These are phyloP conservation scores for Eretmochelys imbricata DNA, from an alignment of 2,113 vertebrate genomes.

Conservation along the genomic window DNA sequence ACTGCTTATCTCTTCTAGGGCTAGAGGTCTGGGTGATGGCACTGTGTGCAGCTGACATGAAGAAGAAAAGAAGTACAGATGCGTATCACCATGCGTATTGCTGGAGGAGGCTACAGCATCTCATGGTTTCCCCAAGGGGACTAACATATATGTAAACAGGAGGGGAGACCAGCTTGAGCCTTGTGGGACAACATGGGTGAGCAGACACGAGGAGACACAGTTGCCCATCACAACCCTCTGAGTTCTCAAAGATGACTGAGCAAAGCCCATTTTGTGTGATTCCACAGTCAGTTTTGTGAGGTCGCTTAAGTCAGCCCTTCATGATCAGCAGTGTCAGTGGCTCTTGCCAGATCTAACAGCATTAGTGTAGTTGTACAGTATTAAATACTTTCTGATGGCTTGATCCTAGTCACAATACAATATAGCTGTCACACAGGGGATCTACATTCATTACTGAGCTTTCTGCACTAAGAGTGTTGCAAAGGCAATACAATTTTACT, in stretches of 20 bases:
- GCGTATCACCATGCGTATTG: fast-evolving
- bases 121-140: not conserved
- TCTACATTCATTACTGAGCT: not conserved
- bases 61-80: slow-evolving; percentile 13
- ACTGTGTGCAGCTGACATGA: not conserved
- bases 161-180: not conserved
- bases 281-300: slow-evolving; percentile 19
- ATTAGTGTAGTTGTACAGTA: slow-evolving; percentile 14
- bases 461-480: not conserved
- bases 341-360: slow-evolving; percentile 23
- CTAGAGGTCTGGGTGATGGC: not conserved
- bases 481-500: not conserved
- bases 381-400: not conserved
- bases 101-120: not conserved
- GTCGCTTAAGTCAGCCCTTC: slow-evolving; percentile 4
- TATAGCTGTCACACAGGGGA: not conserved
- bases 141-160: not conserved
- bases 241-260: not conserved
- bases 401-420: not conserved
- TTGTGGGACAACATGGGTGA: not conserved
- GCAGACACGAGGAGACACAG: fast-evolving
- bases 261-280: not conserved
- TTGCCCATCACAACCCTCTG: not conserved
- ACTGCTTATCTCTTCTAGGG: not conserved
- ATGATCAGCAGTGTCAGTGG: not conserved